These are phyloP conservation scores for Anthoscopus minutus DNA, from an alignment of 2,113 vertebrate species.

Conservation along the genomic window DNA sequence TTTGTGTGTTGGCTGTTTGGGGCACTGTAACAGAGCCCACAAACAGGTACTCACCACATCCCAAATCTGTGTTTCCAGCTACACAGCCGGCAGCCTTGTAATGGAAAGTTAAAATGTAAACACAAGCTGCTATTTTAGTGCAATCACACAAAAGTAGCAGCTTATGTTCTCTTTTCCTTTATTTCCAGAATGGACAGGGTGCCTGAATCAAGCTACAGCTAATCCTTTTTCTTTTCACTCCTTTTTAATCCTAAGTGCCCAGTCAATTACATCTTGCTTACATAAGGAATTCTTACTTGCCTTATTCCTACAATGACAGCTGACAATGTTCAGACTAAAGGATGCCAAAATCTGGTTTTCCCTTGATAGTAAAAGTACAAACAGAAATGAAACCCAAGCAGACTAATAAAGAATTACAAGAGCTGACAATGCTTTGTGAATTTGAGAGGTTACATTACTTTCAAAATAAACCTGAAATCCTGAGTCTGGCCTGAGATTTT, in stretches of 20 bases:
- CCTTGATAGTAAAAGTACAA: background rate
- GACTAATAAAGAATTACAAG: background rate
- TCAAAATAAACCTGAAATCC: background rate
- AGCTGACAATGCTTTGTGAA: background rate
- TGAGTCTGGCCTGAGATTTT: background rate
- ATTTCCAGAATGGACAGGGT: background rate
- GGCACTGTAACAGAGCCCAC: background rate
- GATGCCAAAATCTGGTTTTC: background rate
- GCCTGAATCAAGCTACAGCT: background rate
- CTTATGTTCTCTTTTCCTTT: background rate
- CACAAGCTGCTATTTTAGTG: background rate
- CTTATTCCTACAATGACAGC: background rate
- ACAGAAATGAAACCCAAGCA: conserved; percentile 11
- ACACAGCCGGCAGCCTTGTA: background rate
- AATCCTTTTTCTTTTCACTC: background rate
- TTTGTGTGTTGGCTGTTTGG: background rate
- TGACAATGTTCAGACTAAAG: background rate
- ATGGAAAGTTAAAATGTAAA: background rate
- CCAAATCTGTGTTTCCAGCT: background rate
- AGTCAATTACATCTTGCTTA: background rate
- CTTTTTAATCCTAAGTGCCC: background rate
- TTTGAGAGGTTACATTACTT: background rate
- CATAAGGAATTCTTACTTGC: background rate
- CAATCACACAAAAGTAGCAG: background rate
- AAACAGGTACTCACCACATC: background rate